Percentiles rank a stretch among this genome's conserved stretches.
phyloP scores from a whole-genome alignment of 2,113 vertebrate genomes.

The Emberiza fucata region DNA sequence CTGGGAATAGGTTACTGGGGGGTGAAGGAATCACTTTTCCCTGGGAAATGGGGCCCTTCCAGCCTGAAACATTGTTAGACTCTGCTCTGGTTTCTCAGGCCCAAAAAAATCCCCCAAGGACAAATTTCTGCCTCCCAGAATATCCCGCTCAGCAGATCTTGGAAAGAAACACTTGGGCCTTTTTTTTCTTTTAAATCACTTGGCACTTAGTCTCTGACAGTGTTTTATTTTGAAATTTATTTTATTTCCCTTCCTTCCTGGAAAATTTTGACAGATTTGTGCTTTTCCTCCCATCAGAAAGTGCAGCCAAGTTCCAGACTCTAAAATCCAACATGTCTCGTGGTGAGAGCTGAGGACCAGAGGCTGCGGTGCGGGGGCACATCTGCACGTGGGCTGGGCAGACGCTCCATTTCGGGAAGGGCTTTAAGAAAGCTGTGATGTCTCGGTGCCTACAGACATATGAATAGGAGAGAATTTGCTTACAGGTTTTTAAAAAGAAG shows the following conservation, averaged over 20 bases:
- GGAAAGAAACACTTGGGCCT: neutral
- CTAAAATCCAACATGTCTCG: neutral
- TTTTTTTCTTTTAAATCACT: neutral
- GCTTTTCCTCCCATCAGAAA: neutral
- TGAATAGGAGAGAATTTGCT: neutral
- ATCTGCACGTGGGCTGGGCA: neutral
- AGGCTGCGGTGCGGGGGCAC: neutral
- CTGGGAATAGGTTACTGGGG: neutral
- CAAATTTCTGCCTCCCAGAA: neutral
- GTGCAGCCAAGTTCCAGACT: neutral
- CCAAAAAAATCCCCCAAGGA: neutral
- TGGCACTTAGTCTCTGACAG: neutral
- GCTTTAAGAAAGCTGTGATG: conserved; percentile 15
- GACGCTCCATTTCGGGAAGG: neutral
- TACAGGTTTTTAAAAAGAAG: neutral
- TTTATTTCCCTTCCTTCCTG: neutral
- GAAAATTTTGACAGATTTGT: conserved; percentile 12
- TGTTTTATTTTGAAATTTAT: conserved; percentile 4
- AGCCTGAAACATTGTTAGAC: neutral
- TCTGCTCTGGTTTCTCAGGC: neutral
- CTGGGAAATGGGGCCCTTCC: neutral
- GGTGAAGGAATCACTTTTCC: neutral
- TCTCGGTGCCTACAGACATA: neutral
- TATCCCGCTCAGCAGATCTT: neutral
- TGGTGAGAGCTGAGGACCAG: neutral